Percentiles rank a stretch among this genome's conserved stretches.
Conservation (phyloP, 2,797 vertebrate genomes). For the Oryzias sinensis region DNA sequence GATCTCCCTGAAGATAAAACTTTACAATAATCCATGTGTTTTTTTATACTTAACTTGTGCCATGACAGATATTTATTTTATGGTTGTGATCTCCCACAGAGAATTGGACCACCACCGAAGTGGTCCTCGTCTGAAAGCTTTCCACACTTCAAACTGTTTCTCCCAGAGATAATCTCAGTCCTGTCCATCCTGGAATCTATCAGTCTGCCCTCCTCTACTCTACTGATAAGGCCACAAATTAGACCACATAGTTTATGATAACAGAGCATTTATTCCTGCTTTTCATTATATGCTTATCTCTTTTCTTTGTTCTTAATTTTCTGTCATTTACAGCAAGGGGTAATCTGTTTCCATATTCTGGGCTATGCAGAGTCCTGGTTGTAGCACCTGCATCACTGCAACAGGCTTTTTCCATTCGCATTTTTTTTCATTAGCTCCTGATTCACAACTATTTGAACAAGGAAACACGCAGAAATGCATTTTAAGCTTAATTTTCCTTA, state of each 20-base stretch:
- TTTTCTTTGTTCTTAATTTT: slow-evolving; percentile 11
- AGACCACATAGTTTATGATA: slow-evolving; percentile 58
- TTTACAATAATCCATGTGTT: slow-evolving; percentile 30
- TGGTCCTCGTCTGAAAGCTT: slow-evolving; percentile 34
- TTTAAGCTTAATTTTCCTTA: too few relatives aligned
- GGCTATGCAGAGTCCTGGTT: too few relatives aligned
- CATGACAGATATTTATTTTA: slow-evolving; percentile 22
- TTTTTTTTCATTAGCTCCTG: too few relatives aligned
- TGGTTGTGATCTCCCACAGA: slow-evolving; percentile 1
- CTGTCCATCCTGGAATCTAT: slow-evolving; percentile 39
- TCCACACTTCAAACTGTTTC: slow-evolving; percentile 33
- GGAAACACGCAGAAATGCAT: too few relatives aligned
- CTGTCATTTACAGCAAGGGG: not conserved
- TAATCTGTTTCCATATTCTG: too few relatives aligned
- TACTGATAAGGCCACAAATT: slow-evolving; percentile 63
- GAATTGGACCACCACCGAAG: slow-evolving; percentile 16
- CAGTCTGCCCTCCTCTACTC: slow-evolving; percentile 47
- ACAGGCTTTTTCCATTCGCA: too few relatives aligned
- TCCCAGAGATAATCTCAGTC: slow-evolving; percentile 33
- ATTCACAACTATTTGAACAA: too few relatives aligned
- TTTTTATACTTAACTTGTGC: slow-evolving; percentile 27
- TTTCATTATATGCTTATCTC: slow-evolving; percentile 20
- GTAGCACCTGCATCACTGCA: too few relatives aligned
- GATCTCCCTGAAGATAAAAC: slow-evolving; percentile 1
- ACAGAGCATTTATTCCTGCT: slow-evolving; percentile 62